Percentiles rank a stretch among this genome's conserved stretches.
phyloP scores from a whole-genome alignment of 2,797 vertebrate genomes.

The Tenualosa thibaudeaui region DNA sequence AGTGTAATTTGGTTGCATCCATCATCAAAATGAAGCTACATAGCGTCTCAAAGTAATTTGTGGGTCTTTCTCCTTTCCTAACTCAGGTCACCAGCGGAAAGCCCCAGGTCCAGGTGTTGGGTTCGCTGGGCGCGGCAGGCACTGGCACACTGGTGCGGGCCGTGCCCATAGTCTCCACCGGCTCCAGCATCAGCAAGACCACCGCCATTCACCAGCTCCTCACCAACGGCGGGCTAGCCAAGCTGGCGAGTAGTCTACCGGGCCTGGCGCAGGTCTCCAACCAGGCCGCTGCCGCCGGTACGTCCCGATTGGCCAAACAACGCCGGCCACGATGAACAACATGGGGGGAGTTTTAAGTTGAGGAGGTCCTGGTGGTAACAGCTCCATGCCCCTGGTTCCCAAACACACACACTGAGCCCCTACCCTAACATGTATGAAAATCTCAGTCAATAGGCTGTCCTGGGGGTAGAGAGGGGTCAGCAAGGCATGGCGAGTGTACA shows the following conservation, averaged over 20 bases:
- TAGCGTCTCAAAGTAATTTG: background rate
- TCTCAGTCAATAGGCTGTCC: too few relatives aligned
- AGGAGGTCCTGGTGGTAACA: background rate
- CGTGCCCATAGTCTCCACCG: conserved; percentile 85
- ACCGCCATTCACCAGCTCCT: conserved; percentile 95
- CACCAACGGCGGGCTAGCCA: conserved; percentile 89
- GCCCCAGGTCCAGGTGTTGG: conserved; percentile 77
- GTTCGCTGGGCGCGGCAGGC: conserved; percentile 72
- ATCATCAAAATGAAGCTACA: background rate
- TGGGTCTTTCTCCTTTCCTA: conserved; percentile 12
- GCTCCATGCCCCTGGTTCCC: background rate
- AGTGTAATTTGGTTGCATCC: background rate
- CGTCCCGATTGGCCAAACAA: conserved; percentile 74
- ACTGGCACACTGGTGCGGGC: conserved; percentile 83
- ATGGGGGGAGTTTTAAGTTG: conserved; percentile 48
- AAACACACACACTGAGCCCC: background rate
- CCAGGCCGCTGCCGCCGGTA: conserved; percentile 87
- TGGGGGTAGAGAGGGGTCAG: background rate
- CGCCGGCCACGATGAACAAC: conserved; percentile 70
- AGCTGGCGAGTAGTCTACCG: conserved; percentile 90
- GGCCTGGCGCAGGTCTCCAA: conserved; percentile 92
- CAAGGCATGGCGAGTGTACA: background rate
- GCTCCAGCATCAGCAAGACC: conserved; percentile 79
- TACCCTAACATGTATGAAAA: background rate
- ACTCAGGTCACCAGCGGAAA: conserved; percentile 77